Percentiles rank a stretch among this genome's conserved stretches.
Conservation (phyloP, 2,797 vertebrate genomes). For the Cryptoblepharus egeriae region DNA sequence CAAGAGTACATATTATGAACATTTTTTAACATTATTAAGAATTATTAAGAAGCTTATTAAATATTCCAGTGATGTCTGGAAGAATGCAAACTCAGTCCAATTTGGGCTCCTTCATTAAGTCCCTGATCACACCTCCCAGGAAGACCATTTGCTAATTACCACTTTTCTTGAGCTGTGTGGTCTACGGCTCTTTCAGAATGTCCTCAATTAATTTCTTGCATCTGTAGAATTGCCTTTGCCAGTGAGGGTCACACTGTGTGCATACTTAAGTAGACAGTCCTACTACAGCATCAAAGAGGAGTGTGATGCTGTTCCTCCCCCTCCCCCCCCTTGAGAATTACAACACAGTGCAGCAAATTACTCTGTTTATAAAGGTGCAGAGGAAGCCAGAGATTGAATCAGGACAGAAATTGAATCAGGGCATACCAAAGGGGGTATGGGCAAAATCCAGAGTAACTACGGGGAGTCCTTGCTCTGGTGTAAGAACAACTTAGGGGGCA, state of each 20-base stretch:
- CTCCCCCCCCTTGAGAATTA: no score
- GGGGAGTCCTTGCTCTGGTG: no score
- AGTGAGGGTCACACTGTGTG: neutral
- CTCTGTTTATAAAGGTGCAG: slow-evolving; percentile 59
- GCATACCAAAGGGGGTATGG: no score
- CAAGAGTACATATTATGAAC: no score
- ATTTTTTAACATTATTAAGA: no score
- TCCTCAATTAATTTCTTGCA: slow-evolving; percentile 1
- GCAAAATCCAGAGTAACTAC: no score
- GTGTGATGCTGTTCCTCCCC: no score
- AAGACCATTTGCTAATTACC: slow-evolving; percentile 31
- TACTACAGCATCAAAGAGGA: neutral
- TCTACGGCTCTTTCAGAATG: neutral
- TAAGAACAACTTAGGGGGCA: no score
- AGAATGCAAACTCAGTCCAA: neutral
- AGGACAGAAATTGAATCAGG: slow-evolving; percentile 64
- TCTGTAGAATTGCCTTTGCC: slow-evolving; percentile 3
- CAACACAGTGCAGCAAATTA: neutral
- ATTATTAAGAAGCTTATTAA: no score
- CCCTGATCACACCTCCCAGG: slow-evolving; percentile 15
- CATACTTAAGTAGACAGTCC: neutral
- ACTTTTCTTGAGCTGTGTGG: neutral
- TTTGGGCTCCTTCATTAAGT: slow-evolving; percentile 4
- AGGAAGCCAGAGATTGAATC: slow-evolving; percentile 63
- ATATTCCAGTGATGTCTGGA: no score